These are phyloP conservation scores for Hermaeophaga mercurialis DNA, from an alignment of 2,888 invertebrate genomes.

Conservation along the genomic window DNA sequence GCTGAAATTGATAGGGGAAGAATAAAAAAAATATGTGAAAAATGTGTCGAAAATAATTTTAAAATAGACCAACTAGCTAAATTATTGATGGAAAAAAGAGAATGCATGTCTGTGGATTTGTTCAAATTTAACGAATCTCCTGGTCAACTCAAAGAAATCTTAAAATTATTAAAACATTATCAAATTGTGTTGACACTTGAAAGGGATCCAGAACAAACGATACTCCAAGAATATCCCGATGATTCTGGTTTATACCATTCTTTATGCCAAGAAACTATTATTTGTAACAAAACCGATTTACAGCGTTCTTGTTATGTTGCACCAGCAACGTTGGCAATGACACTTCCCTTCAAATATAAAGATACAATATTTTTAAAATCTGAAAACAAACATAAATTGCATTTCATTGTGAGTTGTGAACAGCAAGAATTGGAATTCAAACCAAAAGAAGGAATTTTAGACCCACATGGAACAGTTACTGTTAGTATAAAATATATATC, in stretches of 20 bases:
- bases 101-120: conserved; percentile 49
- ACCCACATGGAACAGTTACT: conserved; percentile 39
- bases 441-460: conserved; percentile 39
- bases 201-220: conserved; percentile 51
- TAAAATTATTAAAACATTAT: conserved; percentile 45
- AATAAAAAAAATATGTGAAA: conserved; percentile 47
- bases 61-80: conserved; percentile 41
- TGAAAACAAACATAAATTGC: conserved; percentile 29
- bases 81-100: conserved; percentile 45
- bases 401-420: conserved; percentile 35
- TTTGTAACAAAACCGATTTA: conserved; percentile 30
- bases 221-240: conserved; percentile 48
- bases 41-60: conserved; percentile 41
- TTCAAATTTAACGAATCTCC: conserved; percentile 48
- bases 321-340: conserved; percentile 42
- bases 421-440: conserved; percentile 37
- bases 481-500: conserved; percentile 41
- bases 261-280: conserved; percentile 41
- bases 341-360: conserved; percentile 41
- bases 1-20: conserved; percentile 52
- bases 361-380: conserved; percentile 43
- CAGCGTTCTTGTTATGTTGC: conserved; percentile 38
- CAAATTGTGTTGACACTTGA: conserved; percentile 54
- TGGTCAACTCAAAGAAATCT: conserved; percentile 44
- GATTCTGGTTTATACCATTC: conserved; percentile 52